Evolutionary conservation across 2,113 vertebrate genomes (phyloP).

Genomic region (Apaloderma vittatum): DNA sequence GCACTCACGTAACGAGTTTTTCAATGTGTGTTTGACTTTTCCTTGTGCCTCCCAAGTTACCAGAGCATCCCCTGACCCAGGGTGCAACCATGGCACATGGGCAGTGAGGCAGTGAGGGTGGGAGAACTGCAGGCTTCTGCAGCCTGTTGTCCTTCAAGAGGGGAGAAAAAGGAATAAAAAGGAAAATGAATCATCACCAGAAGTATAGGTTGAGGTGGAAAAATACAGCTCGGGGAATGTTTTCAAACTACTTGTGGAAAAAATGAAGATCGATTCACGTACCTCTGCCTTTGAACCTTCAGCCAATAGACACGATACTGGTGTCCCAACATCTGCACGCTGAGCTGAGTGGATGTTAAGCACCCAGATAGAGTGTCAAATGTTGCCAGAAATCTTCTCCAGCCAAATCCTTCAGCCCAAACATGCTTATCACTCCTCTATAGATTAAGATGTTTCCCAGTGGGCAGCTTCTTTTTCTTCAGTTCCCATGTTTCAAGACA

Average conservation of each 20-base stretch:
- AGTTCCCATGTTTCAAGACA: not conserved
- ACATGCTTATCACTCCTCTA: not conserved
- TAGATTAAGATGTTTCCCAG: conserved; percentile 12
- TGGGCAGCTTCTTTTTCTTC: not conserved
- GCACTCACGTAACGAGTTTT: accelerated
- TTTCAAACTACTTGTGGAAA: not conserved
- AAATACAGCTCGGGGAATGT: not conserved
- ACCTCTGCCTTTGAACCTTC: not conserved
- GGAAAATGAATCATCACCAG: not conserved
- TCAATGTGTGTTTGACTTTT: not conserved
- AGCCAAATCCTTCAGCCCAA: not conserved
- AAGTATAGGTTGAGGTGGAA: not conserved
- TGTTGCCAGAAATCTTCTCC: not conserved
- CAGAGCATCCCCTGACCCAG: not conserved
- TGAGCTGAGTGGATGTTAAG: not conserved
- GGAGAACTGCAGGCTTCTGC: not conserved
- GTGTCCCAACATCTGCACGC: not conserved
- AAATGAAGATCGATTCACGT: not conserved
- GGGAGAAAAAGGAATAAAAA: too few relatives aligned
- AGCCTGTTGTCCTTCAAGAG: not conserved
- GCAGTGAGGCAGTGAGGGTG: accelerated
- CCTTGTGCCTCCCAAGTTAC: not conserved
- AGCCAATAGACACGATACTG: not conserved
- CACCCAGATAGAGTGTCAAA: not conserved
- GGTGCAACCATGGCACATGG: accelerated